These are phyloP conservation scores for Hydractinia symbiolongicarpus DNA, from an alignment of 30 jellyfish, hydroid and myxozoan genomes.

Conservation along the genomic window DNA sequence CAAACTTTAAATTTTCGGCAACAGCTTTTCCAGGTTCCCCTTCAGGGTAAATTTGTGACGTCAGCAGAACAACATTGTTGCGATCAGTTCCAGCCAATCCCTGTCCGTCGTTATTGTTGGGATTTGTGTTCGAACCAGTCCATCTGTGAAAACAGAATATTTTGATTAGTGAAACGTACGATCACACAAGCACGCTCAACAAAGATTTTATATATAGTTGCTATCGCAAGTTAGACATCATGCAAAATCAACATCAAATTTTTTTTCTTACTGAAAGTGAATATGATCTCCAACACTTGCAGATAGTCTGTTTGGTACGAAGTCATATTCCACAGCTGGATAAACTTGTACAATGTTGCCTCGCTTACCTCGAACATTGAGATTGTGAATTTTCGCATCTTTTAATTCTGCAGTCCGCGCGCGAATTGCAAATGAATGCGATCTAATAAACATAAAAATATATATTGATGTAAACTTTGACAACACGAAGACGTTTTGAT, in stretches of 20 bases:
- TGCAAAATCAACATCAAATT: neutral
- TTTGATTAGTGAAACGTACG: neutral
- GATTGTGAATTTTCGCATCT: slow-evolving; percentile 47
- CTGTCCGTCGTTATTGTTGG: slow-evolving; percentile 88
- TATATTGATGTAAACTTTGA: no score
- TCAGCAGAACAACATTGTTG: slow-evolving; percentile 53
- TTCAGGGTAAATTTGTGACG: slow-evolving; percentile 51
- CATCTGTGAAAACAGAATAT: slow-evolving; percentile 49
- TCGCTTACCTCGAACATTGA: slow-evolving; percentile 96
- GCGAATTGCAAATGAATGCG: slow-evolving; percentile 76
- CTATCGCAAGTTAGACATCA: no score
- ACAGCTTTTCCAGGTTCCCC: slow-evolving; percentile 43
- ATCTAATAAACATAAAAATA: slow-evolving; percentile 24
- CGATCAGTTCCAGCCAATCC: slow-evolving; percentile 92
- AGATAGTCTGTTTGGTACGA: slow-evolving; percentile 68
- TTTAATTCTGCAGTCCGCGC: slow-evolving; percentile 46
- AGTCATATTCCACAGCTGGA: slow-evolving; percentile 97
- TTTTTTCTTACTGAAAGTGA: slow-evolving; percentile 76
- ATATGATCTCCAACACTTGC: slow-evolving; percentile 53
- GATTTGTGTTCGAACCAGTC: slow-evolving; percentile 98
- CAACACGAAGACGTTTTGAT: no score
- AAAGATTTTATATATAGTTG: no score
- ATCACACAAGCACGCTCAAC: no score
- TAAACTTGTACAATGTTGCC: slow-evolving; percentile 96
- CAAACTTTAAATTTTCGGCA: slow-evolving; percentile 29